Evolutionary conservation across 2,888 invertebrate genomes (phyloP).

Genomic region (Cephus nigrinus): DNA sequence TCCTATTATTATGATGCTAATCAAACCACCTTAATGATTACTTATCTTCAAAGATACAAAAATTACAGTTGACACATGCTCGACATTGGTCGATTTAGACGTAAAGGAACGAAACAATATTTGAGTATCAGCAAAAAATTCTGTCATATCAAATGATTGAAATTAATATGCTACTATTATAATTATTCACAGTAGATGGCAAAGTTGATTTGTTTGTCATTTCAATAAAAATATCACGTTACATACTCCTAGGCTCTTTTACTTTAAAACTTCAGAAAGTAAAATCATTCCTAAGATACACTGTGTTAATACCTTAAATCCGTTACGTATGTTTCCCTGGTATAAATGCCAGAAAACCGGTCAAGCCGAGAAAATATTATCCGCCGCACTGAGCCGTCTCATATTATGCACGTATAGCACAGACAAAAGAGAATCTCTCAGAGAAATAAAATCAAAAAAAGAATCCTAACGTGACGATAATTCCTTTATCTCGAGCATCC

Average conservation of each 20-base stretch:
- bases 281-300: neutral
- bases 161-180: neutral
- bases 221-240: neutral
- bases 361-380: neutral
- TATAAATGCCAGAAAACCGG: neutral
- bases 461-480: neutral
- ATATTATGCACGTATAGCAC: neutral
- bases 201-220: neutral
- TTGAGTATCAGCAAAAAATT: neutral
- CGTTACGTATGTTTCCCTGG: neutral
- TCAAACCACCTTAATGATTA: neutral
- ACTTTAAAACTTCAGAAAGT: neutral
- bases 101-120: neutral
- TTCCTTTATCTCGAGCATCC: neutral
- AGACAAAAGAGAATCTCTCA: neutral
- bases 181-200: neutral
- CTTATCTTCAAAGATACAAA: neutral
- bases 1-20: too few relatives aligned
- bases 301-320: neutral
- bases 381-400: neutral
- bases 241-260: neutral
- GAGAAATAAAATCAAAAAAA: neutral
- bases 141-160: neutral
- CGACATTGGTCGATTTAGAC: neutral
- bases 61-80: neutral